These are phyloP conservation scores for Vannuccia rotundouncinata DNA, from an alignment of 2,888 invertebrate genomes.

Conservation along the genomic window DNA sequence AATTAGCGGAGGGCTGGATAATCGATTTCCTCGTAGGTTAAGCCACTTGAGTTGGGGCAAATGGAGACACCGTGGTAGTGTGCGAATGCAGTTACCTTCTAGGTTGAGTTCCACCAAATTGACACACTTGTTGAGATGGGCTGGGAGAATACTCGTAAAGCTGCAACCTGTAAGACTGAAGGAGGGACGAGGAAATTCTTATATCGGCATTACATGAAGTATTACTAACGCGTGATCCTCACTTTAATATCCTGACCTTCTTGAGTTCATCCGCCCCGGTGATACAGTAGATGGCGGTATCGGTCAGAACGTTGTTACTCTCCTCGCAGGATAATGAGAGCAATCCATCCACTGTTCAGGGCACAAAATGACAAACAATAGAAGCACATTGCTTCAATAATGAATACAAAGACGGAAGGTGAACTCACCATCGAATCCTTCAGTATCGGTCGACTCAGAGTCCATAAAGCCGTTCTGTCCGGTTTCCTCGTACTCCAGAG, in stretches of 20 bases:
- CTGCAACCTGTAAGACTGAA: conserved; percentile 32
- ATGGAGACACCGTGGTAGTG: conserved; percentile 36
- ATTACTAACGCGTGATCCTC: background rate
- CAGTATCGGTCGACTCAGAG: conserved; percentile 6
- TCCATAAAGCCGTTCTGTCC: conserved; percentile 2
- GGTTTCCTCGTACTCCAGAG: conserved; percentile 25
- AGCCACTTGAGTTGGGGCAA: conserved; percentile 31
- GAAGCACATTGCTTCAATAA: background rate
- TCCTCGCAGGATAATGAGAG: conserved; percentile 28
- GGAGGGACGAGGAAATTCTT: too few relatives aligned
- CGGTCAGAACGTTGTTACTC: conserved; percentile 29
- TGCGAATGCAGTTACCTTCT: conserved; percentile 16
- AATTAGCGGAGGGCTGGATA: conserved; percentile 30
- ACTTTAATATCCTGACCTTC: conserved; percentile 35
- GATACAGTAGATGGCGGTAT: conserved; percentile 25
- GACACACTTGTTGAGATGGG: conserved; percentile 32
- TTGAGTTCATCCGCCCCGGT: conserved; percentile 35
- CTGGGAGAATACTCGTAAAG: conserved; percentile 37
- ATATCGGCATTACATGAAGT: background rate
- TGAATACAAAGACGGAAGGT: background rate
- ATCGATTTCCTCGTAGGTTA: background rate
- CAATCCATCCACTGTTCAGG: background rate
- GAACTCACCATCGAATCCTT: background rate
- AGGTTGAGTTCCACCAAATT: conserved; percentile 40
- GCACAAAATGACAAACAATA: background rate